A percentile compares a stretch with the other conserved stretches of the same genome.
Conservation (phyloP, 2,113 vertebrate species). For the Setophaga coronata region DNA sequence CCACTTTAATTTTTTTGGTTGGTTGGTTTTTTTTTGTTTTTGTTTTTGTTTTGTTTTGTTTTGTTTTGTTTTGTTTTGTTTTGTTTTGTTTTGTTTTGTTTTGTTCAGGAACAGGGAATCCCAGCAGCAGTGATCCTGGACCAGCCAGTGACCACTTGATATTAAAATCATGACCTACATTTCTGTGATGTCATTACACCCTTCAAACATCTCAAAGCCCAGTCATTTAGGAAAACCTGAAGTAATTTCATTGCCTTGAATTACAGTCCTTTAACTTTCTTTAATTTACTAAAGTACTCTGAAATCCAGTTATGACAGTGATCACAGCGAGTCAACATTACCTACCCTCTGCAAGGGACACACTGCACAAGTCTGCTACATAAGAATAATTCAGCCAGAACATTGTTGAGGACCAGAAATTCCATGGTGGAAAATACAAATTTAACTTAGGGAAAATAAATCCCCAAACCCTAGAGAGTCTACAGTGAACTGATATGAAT, state of each 20-base stretch:
- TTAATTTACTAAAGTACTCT: not conserved
- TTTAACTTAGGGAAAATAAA: not conserved
- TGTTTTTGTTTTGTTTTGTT: not conserved
- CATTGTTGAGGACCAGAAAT: not conserved
- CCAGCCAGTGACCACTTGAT: not conserved
- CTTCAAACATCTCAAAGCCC: not conserved
- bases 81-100: not conserved
- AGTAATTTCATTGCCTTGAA: not conserved
- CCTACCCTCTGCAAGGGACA: not conserved
- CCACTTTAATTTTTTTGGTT: too few relatives aligned
- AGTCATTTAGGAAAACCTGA: not conserved
- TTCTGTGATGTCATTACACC: not conserved
- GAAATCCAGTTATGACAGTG: not conserved
- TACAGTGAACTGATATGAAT: not conserved
- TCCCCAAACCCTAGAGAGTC: not conserved
- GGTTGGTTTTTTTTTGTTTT: rapidly evolving
- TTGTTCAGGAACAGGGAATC: not conserved
- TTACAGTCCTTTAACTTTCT: not conserved
- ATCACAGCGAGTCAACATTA: rapidly evolving
- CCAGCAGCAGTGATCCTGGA: not conserved
- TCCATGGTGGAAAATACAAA: not conserved
- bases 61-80: not conserved
- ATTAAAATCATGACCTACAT: not conserved
- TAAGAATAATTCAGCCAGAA: not conserved
- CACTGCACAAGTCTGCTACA: not conserved